A percentile compares a stretch with the other conserved stretches of the same genome.
Evolutionary conservation across 2,888 invertebrate species (phyloP).

Genomic region (Electrophaes corylata): DNA sequence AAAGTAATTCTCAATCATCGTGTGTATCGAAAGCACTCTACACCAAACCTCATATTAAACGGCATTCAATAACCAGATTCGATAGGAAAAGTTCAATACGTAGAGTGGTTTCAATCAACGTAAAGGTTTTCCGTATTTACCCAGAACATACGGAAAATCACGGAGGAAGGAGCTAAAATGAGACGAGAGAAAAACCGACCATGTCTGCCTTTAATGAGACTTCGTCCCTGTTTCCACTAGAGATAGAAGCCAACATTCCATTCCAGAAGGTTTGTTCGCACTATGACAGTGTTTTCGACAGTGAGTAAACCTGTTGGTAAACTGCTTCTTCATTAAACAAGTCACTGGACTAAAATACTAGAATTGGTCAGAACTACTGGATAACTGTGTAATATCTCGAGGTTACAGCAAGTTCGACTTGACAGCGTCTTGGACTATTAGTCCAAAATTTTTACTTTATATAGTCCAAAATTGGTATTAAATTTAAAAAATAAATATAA

Average conservation of each 20-base stretch:
- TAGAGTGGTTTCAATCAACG: slow-evolving; percentile 15
- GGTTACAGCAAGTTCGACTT: too few relatives aligned
- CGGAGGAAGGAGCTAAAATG: slow-evolving; percentile 8
- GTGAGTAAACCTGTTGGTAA: too few relatives aligned
- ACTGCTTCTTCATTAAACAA: too few relatives aligned
- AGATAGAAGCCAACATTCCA: not conserved
- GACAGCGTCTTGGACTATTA: too few relatives aligned
- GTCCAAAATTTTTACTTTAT: too few relatives aligned
- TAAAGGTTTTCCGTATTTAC: slow-evolving; percentile 1
- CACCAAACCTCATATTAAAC: not conserved
- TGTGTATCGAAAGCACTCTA: not conserved
- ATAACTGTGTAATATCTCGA: too few relatives aligned
- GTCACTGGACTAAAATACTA: too few relatives aligned
- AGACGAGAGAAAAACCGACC: not conserved
- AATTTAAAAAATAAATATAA: too few relatives aligned
- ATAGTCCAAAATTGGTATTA: too few relatives aligned
- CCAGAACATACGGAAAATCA: not conserved
- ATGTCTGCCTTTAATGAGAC: slow-evolving; percentile 4
- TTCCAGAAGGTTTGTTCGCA: not conserved
- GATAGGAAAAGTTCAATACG: slow-evolving; percentile 13
- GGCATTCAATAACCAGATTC: slow-evolving; percentile 3
- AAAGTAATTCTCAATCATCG: not conserved
- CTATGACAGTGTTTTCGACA: not conserved
- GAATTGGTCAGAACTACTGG: too few relatives aligned
- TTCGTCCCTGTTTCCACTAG: not conserved